These are phyloP conservation scores for Agonopterix subpropinquella DNA, from an alignment of 2,888 invertebrate genomes.

Conservation along the genomic window DNA sequence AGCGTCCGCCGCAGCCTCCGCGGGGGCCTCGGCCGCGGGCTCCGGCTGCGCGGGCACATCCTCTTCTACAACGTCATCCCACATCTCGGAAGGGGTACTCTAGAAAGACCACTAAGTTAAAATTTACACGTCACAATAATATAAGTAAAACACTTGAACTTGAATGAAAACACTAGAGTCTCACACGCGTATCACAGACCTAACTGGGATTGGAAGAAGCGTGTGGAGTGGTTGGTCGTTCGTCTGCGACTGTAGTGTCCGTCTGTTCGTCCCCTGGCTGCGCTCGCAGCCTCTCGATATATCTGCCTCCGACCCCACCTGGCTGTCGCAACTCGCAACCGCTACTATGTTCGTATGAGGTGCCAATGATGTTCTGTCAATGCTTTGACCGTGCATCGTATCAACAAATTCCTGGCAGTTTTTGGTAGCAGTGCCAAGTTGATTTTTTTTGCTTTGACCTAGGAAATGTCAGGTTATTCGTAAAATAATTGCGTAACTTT, in stretches of 20 bases:
- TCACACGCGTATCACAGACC: conserved; percentile 34
- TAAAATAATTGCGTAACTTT: too few relatives aligned
- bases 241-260: conserved; percentile 56
- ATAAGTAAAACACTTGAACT: conserved; percentile 10
- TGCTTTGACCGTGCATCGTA: conserved; percentile 60
- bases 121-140: conserved; percentile 14
- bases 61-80: conserved; percentile 74
- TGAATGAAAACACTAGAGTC: neutral
- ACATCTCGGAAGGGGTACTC: conserved; percentile 62
- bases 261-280: conserved; percentile 41
- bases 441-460: conserved; percentile 13
- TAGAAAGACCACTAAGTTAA: conserved; percentile 48
- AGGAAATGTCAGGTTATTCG: neutral
- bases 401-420: conserved; percentile 48
- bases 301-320: conserved; percentile 67
- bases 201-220: conserved; percentile 54
- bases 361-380: conserved; percentile 73
- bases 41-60: conserved; percentile 43
- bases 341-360: conserved; percentile 30
- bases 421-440: conserved; percentile 58
- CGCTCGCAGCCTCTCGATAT: conserved; percentile 63
- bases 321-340: conserved; percentile 66
- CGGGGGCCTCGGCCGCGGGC: conserved; percentile 31
- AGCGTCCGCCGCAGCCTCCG: conserved; percentile 23
- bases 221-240: conserved; percentile 66